Base-by-base conservation (phyloP, 37 sponge, comb jelly and placozoan species). In the Crambe crambe region DNA sequence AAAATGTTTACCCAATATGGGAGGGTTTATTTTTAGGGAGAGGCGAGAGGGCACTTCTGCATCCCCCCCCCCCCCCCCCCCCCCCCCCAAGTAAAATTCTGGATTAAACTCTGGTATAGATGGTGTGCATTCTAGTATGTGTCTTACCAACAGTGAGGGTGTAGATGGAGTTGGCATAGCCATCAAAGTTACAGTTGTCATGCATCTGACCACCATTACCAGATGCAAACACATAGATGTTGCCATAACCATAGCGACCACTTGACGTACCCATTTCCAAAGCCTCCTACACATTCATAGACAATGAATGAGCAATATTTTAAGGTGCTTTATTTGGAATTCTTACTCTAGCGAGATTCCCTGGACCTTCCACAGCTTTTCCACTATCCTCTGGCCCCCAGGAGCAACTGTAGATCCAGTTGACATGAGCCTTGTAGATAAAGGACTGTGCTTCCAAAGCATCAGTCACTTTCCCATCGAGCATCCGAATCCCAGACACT, bases 141-240 rank as follows among this genome's bases (percentile, higher is more conserved):
- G 27, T 5, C 84, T 61, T 58, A 89, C 90, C 92, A 27, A 92
- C 76, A 18, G 92, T 84, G 38, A 94, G 42, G 0, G 98, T 95
- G 78, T 90, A 97, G 41, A 94, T 89, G 31, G 89, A 84, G 84
- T 95, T 97, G 18, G 93, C 93, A 58, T 97, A 97, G 32, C 95
- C 98, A 85, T 97, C 98, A 68, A 87, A 97, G 84, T 94, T 94
- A 51, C 97, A 97, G 71, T 91, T 90, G 74, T 97, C 97, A 31
- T 54, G 31, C 26, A 61, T 44, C 27, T 17, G 10, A 3, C 94
- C 94, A 3, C 97, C 97, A 59, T 90, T 90, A 8, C 97, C 97
- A 41, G 93, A 92, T 54, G 97, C 97, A 89, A 95, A 92, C 74
- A 97, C 95, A 85, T 81, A 97, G 17, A 97, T 82, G 74, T 64